A percentile compares a stretch with the other conserved stretches of the same genome.
These are phyloP conservation scores for Argopecten irradians DNA, from an alignment of 1,140 invertebrate genomes.

Conservation along the genomic window DNA sequence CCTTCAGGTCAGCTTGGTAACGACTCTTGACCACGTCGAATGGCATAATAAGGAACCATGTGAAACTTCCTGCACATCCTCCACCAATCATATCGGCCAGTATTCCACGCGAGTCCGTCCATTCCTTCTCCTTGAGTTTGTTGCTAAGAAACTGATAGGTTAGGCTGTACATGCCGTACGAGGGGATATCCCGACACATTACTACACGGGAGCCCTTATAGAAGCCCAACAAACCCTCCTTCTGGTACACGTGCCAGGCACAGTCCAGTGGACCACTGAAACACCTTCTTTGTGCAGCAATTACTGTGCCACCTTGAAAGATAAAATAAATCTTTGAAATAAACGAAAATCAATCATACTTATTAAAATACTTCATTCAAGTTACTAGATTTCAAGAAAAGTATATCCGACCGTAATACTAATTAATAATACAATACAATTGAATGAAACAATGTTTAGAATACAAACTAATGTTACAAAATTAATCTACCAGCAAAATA, in stretches of 20 bases:
- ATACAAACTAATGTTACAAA: no score
- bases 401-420: no score
- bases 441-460: no score
- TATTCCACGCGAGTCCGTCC: slow-evolving; percentile 55
- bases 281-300: background rate
- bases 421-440: no score
- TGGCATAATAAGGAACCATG: slow-evolving; percentile 76
- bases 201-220: slow-evolving; percentile 74
- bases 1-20: slow-evolving; percentile 72
- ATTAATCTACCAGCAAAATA: no score
- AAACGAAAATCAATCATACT: background rate
- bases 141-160: slow-evolving; percentile 79
- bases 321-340: background rate
- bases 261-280: slow-evolving; percentile 58
- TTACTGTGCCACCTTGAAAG: background rate
- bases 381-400: no score
- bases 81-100: slow-evolving; percentile 78
- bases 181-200: slow-evolving; percentile 79
- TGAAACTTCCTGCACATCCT: slow-evolving; percentile 80
- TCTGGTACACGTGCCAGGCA: slow-evolving; percentile 50
- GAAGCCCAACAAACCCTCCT: slow-evolving; percentile 54
- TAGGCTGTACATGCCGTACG: slow-evolving; percentile 82
- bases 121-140: slow-evolving; percentile 44
- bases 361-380: no score
- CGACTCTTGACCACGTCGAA: slow-evolving; percentile 78